These are phyloP conservation scores for Galerucella calmariensis DNA, from an alignment of 2,888 invertebrate genomes.

Conservation along the genomic window DNA sequence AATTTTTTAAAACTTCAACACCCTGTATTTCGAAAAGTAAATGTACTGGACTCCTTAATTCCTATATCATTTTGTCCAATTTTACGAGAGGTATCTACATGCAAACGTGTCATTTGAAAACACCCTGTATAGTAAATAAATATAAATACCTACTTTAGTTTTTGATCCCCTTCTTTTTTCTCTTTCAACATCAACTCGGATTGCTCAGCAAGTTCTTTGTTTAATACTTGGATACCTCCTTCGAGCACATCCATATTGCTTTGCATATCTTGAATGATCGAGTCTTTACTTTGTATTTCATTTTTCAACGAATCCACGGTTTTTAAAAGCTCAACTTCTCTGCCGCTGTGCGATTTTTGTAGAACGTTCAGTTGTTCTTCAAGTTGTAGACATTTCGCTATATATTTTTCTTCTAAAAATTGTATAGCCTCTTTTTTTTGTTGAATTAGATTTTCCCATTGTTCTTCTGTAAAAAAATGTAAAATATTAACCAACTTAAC, in stretches of 20 bases:
- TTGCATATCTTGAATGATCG: slow-evolving; percentile 63
- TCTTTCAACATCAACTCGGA: slow-evolving; percentile 58
- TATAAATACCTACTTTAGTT: slow-evolving; percentile 68
- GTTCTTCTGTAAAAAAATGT: slow-evolving; percentile 66
- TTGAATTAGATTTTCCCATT: slow-evolving; percentile 73
- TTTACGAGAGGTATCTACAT: no score
- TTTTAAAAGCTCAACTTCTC: slow-evolving; percentile 63
- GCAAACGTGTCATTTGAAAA: no score
- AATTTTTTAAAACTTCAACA: no score
- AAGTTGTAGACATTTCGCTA: slow-evolving; percentile 65
- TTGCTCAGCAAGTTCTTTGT: slow-evolving; percentile 63
- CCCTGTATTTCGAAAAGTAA: no score
- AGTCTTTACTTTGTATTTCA: slow-evolving; percentile 60
- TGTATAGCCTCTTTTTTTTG: slow-evolving; percentile 73
- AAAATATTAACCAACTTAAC: no score
- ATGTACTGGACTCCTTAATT: no score
- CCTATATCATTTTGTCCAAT: no score
- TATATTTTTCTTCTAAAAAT: slow-evolving; percentile 72
- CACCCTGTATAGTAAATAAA: no score
- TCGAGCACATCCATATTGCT: slow-evolving; percentile 64
- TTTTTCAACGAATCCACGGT: slow-evolving; percentile 63
- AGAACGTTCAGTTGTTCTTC: slow-evolving; percentile 64
- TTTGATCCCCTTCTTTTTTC: slow-evolving; percentile 60
- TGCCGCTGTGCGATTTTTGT: slow-evolving; percentile 61
- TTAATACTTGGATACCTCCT: slow-evolving; percentile 64